phyloP scores from a whole-genome alignment of 2,113 vertebrate species.

The Psephotus haematonotus region DNA sequence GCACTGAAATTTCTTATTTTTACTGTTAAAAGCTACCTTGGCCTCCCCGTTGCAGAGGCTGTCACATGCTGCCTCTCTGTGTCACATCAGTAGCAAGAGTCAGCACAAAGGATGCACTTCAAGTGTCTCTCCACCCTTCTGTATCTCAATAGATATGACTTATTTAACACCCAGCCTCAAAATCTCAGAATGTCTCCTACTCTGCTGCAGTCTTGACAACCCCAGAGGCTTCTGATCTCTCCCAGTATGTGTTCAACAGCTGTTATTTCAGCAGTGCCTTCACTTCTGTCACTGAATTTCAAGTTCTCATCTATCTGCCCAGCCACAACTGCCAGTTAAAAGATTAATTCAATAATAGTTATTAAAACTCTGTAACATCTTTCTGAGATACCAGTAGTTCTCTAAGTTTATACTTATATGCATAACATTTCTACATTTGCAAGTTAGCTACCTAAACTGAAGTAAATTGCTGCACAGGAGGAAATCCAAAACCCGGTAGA shows the following conservation, averaged over 20 bases:
- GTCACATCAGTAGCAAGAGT: not conserved
- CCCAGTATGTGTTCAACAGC: not conserved
- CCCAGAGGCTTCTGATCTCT: rapidly evolving
- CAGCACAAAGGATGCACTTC: not conserved
- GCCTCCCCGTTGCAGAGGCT: not conserved
- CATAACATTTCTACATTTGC: not conserved
- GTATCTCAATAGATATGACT: not conserved
- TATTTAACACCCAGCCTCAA: not conserved
- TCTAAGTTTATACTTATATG: not conserved
- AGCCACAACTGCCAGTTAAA: not conserved
- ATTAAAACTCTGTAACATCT: not conserved
- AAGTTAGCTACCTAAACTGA: not conserved
- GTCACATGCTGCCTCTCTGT: not conserved
- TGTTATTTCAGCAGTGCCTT: not conserved
- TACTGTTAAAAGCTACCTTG: not conserved
- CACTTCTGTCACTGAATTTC: not conserved
- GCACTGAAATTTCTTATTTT: not conserved
- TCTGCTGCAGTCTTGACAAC: not conserved
- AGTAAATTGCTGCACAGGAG: not conserved
- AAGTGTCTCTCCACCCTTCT: not conserved
- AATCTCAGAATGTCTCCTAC: not conserved
- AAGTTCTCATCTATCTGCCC: not conserved
- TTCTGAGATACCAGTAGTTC: not conserved
- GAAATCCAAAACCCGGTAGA: not conserved
- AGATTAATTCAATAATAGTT: not conserved